Percentiles rank a stretch among this genome's conserved stretches.
These are phyloP conservation scores for Corythornis leucogaster DNA, from an alignment of 2,797 vertebrate genomes.

Conservation along the genomic window DNA sequence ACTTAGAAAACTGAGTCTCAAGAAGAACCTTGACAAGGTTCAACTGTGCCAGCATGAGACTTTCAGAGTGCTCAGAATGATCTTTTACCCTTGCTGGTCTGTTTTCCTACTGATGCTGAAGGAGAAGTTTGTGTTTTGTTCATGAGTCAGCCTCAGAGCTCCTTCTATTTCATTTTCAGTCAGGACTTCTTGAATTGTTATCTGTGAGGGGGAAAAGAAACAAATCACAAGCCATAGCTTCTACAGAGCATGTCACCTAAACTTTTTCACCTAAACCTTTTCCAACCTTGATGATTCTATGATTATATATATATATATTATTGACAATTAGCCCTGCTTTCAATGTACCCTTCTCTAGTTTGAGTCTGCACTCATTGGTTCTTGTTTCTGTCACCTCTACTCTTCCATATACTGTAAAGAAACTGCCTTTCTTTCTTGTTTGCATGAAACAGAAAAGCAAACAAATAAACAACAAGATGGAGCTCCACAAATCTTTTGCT, in stretches of 20 bases:
- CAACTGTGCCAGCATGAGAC: not conserved
- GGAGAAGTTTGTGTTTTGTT: conserved; percentile 75
- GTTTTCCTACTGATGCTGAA: conserved; percentile 78
- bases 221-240: not conserved
- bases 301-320: not conserved
- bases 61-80: not conserved
- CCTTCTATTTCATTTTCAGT: conserved; percentile 76
- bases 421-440: not conserved
- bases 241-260: not conserved
- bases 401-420: not conserved
- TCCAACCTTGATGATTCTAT: too few relatives aligned
- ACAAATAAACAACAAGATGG: too few relatives aligned
- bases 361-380: not conserved
- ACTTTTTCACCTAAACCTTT: not conserved
- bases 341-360: not conserved
- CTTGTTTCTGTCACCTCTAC: not conserved
- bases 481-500: not conserved
- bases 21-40: not conserved
- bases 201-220: not conserved
- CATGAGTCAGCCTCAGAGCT: conserved; percentile 78
- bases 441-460: not conserved
- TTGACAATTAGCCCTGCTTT: not conserved
- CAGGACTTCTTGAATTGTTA: conserved; percentile 44
- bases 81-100: conserved; percentile 77
- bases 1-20: not conserved